Percentiles rank a stretch among this genome's conserved stretches.
Evolutionary conservation across 2,888 invertebrate species (phyloP).

Genomic region (Oligia strigilis): DNA sequence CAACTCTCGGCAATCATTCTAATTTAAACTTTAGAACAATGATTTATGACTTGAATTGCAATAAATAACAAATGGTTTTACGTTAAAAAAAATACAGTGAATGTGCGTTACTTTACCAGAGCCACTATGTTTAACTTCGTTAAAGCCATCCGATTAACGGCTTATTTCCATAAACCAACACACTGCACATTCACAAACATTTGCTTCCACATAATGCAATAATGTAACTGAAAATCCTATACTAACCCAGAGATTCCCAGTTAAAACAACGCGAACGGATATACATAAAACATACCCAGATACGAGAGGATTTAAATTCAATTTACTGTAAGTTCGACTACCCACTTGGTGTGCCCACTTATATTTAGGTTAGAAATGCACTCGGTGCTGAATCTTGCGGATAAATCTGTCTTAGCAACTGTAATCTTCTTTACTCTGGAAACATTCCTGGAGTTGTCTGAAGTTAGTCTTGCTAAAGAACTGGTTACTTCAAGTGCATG

Average conservation of each 20-base stretch:
- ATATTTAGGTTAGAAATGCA: slow-evolving; percentile 61
- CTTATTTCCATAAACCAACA: slow-evolving; percentile 1
- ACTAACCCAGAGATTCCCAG: slow-evolving; percentile 40
- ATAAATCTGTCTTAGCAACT: slow-evolving; percentile 51
- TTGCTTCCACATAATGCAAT: slow-evolving; percentile 17
- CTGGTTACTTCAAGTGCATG: slow-evolving; percentile 20
- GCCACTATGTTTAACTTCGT: neutral
- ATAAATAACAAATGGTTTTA: neutral
- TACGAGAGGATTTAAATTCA: slow-evolving; percentile 62
- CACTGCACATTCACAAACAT: slow-evolving; percentile 7
- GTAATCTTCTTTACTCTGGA: slow-evolving; percentile 33
- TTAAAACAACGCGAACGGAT: slow-evolving; percentile 57
- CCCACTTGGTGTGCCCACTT: slow-evolving; percentile 49
- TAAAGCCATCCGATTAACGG: neutral
- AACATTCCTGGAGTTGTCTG: slow-evolving; percentile 12
- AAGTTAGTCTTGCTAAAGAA: slow-evolving; percentile 24
- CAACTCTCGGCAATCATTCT: neutral
- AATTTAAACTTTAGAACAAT: neutral
- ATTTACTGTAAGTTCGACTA: slow-evolving; percentile 59
- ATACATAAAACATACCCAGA: slow-evolving; percentile 61
- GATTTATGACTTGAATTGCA: neutral
- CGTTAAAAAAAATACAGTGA: neutral
- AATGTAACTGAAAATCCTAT: slow-evolving; percentile 41
- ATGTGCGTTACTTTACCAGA: neutral
- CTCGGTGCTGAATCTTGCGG: slow-evolving; percentile 38